These are phyloP conservation scores for Xylophagus ater DNA, from an alignment of 2,888 invertebrate genomes.

Conservation along the genomic window DNA sequence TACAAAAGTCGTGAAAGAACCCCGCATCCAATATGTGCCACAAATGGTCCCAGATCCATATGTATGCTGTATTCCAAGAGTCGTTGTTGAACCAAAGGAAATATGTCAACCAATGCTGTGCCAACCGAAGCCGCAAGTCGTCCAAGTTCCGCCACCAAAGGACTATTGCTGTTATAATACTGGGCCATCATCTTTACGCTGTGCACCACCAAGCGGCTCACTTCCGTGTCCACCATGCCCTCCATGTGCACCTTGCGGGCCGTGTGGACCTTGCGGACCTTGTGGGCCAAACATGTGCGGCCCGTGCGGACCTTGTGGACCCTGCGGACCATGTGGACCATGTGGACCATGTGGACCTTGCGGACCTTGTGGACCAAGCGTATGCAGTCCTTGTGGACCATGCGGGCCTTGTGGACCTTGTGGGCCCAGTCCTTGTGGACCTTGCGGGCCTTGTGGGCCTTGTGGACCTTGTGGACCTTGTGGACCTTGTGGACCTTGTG, in stretches of 20 bases:
- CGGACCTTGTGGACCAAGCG: too few relatives aligned
- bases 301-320: too few relatives aligned
- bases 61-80: conserved; percentile 7
- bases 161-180: conserved; percentile 8
- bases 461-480: too few relatives aligned
- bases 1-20: conserved; percentile 3
- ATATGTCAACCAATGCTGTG: conserved; percentile 13
- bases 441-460: too few relatives aligned
- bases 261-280: too few relatives aligned
- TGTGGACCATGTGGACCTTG: too few relatives aligned
- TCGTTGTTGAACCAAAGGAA: conserved; percentile 10
- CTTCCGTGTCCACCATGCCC: conserved; percentile 3
- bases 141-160: conserved; percentile 11
- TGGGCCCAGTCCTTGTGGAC: too few relatives aligned
- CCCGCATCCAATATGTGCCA: conserved; percentile 1
- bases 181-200: conserved; percentile 5
- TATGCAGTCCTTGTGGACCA: too few relatives aligned
- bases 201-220: conserved; percentile 2
- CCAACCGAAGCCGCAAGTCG: conserved; percentile 14
- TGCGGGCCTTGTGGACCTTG: too few relatives aligned
- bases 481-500: too few relatives aligned
- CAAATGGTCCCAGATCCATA: conserved; percentile 3
- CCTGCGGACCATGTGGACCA: too few relatives aligned
- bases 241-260: conserved; percentile 5
- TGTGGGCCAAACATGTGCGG: too few relatives aligned